Evolutionary conservation across 2,888 invertebrate genomes (phyloP).

Genomic region (Rhorus exstirpatorius): DNA sequence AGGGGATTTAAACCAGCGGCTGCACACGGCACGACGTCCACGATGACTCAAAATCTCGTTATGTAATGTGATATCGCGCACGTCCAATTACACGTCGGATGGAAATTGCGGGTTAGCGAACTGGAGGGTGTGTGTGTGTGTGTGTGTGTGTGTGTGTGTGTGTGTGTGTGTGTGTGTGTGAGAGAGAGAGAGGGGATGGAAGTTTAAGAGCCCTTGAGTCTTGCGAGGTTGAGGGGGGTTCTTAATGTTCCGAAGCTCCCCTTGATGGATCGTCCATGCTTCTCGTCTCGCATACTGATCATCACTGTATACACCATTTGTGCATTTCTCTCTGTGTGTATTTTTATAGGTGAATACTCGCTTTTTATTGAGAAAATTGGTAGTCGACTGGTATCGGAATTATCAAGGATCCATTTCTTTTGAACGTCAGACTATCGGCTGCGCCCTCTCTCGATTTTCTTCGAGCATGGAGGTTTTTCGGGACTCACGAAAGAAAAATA

Average conservation of each 20-base stretch:
- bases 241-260: constrained; percentile 67
- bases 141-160: constrained; percentile 10
- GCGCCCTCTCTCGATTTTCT: not conserved
- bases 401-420: constrained; percentile 60
- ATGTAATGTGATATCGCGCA: constrained; percentile 71
- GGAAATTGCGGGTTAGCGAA: constrained; percentile 71
- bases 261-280: constrained; percentile 68
- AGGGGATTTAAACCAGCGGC: constrained; percentile 24
- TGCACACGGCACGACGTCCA: constrained; percentile 31
- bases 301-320: constrained; percentile 16
- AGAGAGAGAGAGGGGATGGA: constrained; percentile 34
- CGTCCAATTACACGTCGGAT: constrained; percentile 72
- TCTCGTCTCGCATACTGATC: constrained; percentile 70
- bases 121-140: constrained; percentile 17
- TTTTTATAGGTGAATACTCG: constrained; percentile 8
- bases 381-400: constrained; percentile 65
- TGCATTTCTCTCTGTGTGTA: constrained; percentile 1
- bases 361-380: constrained; percentile 66
- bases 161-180: constrained; percentile 18
- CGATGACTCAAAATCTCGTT: constrained; percentile 71
- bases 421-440: constrained; percentile 27
- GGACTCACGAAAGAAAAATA: not conserved
- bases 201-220: constrained; percentile 39
- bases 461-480: not conserved
- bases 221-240: constrained; percentile 43